Percentiles rank a stretch among this genome's conserved stretches.
Evolutionary conservation across 1,140 invertebrate genomes (phyloP).

Genomic region (Drosophila melanica): DNA sequence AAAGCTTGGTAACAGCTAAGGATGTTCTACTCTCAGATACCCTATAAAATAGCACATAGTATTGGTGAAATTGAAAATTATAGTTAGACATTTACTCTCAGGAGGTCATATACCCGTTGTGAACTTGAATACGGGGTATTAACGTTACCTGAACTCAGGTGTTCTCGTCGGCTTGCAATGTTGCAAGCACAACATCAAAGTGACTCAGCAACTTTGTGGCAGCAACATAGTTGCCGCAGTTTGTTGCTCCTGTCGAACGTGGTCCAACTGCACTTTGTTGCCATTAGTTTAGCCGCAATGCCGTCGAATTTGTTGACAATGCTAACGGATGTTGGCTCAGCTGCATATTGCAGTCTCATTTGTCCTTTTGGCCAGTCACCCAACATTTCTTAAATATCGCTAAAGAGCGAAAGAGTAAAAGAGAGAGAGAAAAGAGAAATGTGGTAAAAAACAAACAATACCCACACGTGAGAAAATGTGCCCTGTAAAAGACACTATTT

Average conservation of each 20-base stretch:
- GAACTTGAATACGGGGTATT: background rate
- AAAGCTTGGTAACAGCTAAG: background rate
- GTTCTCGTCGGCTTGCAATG: slow-evolving; percentile 10
- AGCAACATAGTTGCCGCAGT: slow-evolving; percentile 52
- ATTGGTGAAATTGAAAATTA: background rate
- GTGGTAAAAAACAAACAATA: slow-evolving; percentile 42
- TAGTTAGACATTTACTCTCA: too few relatives aligned
- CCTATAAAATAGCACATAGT: background rate
- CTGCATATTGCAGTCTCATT: slow-evolving; percentile 52
- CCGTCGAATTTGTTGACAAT: slow-evolving; percentile 68
- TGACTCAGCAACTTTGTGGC: slow-evolving; percentile 66
- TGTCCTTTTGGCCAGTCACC: slow-evolving; percentile 75
- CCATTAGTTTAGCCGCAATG: slow-evolving; percentile 61
- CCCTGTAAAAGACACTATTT: slow-evolving; percentile 20
- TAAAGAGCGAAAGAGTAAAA: slow-evolving; percentile 9
- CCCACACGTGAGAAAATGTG: slow-evolving; percentile 68
- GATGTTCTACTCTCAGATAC: background rate
- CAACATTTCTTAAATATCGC: slow-evolving; percentile 32
- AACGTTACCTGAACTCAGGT: slow-evolving; percentile 2
- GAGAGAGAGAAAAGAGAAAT: slow-evolving; percentile 9
- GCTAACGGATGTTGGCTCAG: slow-evolving; percentile 74
- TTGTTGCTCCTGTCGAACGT: slow-evolving; percentile 16
- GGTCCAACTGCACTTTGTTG: slow-evolving; percentile 68
- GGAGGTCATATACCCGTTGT: background rate
- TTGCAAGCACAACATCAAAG: slow-evolving; percentile 18